phyloP scores from a whole-genome alignment of 2,797 vertebrate genomes.

The Eulemur albifrons region DNA sequence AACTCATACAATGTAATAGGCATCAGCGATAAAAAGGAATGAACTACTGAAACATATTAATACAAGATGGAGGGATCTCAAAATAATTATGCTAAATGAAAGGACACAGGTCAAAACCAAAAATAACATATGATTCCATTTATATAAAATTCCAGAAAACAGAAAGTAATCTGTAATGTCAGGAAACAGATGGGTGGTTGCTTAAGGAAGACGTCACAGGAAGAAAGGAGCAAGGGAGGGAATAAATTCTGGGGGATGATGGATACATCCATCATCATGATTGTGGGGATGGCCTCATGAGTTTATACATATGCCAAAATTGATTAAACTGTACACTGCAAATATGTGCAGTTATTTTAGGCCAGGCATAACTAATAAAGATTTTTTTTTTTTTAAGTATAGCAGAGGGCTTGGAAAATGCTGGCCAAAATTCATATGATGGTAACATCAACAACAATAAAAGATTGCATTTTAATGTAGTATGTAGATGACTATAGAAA shows the following conservation, averaged over 20 bases:
- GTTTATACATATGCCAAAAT: not conserved
- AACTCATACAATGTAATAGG: not conserved
- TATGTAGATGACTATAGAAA: not conserved
- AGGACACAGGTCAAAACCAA: not conserved
- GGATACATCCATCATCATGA: not conserved
- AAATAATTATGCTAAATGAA: not conserved
- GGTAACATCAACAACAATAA: not conserved
- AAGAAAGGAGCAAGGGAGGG: not conserved
- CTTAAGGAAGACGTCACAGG: not conserved
- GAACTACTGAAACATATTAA: not conserved
- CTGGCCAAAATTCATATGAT: not conserved
- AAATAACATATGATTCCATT: not conserved
- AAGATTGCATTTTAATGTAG: not conserved
- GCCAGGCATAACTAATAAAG: not conserved
- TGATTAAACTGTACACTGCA: not conserved
- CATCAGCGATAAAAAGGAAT: not conserved
- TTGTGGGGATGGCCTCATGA: not conserved
- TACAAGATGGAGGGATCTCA: not conserved
- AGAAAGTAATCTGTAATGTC: not conserved
- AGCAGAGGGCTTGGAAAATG: not conserved
- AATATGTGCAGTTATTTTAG: not conserved
- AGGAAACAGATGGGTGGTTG: not conserved
- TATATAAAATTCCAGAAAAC: slow-evolving; percentile 36
- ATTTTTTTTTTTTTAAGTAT: not conserved
- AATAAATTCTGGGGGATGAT: not conserved